A percentile compares a stretch with the other conserved stretches of the same genome.
Evolutionary conservation across 2,113 vertebrate genomes (phyloP).

Genomic region (Dasypus novemcinctus): DNA sequence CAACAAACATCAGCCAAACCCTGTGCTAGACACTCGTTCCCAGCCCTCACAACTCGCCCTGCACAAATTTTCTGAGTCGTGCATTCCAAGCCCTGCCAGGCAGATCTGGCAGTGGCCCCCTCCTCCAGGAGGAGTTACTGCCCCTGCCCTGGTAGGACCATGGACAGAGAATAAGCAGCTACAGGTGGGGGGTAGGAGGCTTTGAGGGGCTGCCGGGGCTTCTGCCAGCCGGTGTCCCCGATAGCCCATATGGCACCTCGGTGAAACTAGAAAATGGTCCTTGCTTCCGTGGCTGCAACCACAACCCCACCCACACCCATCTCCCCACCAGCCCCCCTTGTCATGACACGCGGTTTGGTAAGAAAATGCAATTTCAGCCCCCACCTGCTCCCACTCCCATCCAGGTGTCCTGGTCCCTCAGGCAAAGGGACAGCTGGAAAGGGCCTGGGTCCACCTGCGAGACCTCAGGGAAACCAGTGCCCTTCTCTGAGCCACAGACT

Average conservation of each 20-base stretch:
- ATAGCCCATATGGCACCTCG: neutral
- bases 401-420: neutral
- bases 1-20: neutral
- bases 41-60: neutral
- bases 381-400: neutral
- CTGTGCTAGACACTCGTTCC: neutral
- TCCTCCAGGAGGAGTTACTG: neutral
- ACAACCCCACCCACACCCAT: neutral
- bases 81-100: neutral
- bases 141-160: neutral
- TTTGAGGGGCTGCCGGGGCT: neutral
- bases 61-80: neutral
- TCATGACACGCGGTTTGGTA: neutral
- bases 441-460: neutral
- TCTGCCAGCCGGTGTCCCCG: neutral
- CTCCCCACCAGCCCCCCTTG: accelerated
- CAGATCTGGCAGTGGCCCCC: neutral
- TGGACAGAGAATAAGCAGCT: accelerated
- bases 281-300: neutral
- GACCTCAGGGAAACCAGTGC: neutral
- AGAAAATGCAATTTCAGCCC: neutral
- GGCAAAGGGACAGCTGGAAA: accelerated
- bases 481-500: neutral
- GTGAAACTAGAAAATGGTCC: neutral
- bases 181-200: accelerated